Evolutionary conservation across 2,888 invertebrate genomes (phyloP), one percentile per base, ranked within the genome.

Genomic region (Dioctria linearis): DNA sequence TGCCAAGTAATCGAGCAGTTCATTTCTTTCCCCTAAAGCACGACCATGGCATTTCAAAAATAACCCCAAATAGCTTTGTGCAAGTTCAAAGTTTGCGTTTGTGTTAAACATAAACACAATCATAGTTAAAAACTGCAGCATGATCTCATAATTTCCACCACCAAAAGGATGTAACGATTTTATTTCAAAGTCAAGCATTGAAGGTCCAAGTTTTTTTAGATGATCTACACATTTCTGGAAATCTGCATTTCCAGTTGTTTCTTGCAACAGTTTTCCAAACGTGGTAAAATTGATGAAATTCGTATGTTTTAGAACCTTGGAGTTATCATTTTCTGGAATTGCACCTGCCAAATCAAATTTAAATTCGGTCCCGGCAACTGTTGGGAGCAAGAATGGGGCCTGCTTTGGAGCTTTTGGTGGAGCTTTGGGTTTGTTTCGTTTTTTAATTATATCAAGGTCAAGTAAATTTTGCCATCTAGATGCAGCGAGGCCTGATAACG

Each of bases 371-470:
- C 95, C 94, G 0, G 96, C 92, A 80, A 98, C 91, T 0, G 98
- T 98, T 0, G 98, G 98, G 75, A 99, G 90, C 87, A 99, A 99
- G 90, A 99, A 99, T 0, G 99, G 99, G 0, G 98, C 98, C 0
- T 94, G 92, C 88, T 96, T 96, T 0, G 96, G 94, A 2, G 92
- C 92, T 85, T 96, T 96, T 0, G 95, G 92, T 0, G 95, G 93
- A 73, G 94, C 93, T 88, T 94, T 96, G 0, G 98, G 98, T 86
- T 96, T 98, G 88, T 99, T 99, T 83, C 95, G 91, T 84, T 92
- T 93, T 87, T 94, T 96, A 2, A 99, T 95, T 0, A 95, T 88
- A 84, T 98, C 97, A 79, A 98, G 90, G 86, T 95, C 93, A 1
- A 98, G 90, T 11, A 99, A 90, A 88, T 97, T 97, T 83, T 96